Conservation (phyloP, 2,797 vertebrate species). For the Argyrosomus regius region DNA sequence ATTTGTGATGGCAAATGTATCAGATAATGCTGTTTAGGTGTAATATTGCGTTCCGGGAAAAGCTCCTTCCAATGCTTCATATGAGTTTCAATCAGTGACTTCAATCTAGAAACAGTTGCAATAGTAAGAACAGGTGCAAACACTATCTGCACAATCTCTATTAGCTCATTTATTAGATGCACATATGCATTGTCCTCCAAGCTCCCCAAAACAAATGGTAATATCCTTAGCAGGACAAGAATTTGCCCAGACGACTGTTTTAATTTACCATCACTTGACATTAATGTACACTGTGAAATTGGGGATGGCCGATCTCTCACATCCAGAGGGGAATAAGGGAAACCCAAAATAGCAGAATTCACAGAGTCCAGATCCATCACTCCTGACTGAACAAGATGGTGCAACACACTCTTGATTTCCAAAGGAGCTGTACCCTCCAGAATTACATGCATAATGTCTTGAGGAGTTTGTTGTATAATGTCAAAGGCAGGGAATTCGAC, state of each 20-base stretch:
- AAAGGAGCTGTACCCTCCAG: constrained; percentile 17
- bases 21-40: too few species aligned
- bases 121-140: too few species aligned
- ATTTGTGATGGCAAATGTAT: too few species aligned
- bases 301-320: constrained; percentile 26
- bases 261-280: constrained; percentile 6
- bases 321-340: constrained; percentile 32
- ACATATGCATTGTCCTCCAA: constrained; percentile 7
- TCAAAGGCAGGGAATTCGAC: constrained; percentile 33
- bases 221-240: constrained; percentile 23
- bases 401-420: constrained; percentile 13
- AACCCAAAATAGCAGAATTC: constrained; percentile 4
- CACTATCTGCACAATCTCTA: constrained; percentile 16
- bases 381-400: constrained; percentile 14
- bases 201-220: constrained; percentile 34
- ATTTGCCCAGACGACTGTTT: constrained; percentile 13
- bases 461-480: constrained; percentile 18
- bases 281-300: constrained; percentile 10
- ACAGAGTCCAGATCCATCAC: constrained; percentile 1
- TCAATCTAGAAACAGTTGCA: too few species aligned
- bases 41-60: too few species aligned
- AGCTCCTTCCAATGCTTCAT: too few species aligned
- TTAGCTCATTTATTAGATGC: neutral
- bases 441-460: constrained; percentile 36
- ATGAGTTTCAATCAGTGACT: too few species aligned